phyloP scores from a whole-genome alignment of 2,888 invertebrate species.

The Cremastinae sp. region DNA sequence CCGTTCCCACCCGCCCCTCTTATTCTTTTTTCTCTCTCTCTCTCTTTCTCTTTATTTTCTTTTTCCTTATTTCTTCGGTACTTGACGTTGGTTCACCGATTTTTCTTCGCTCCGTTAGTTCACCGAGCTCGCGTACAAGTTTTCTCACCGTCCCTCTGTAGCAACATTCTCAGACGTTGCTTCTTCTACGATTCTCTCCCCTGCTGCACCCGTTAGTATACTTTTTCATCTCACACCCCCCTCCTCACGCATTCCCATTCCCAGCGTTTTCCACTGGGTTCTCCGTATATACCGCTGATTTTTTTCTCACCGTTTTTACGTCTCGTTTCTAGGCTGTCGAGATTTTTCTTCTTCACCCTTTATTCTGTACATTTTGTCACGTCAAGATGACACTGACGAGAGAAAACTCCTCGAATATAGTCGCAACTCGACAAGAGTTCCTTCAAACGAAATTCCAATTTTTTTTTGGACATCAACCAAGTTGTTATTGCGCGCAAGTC shows the following conservation, averaged over 20 bases:
- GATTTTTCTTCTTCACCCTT: slow-evolving; percentile 47
- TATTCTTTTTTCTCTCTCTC: neutral
- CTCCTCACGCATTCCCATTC: slow-evolving; percentile 15
- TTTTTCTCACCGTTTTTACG: slow-evolving; percentile 17
- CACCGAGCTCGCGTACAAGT: slow-evolving; percentile 44
- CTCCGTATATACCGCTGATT: slow-evolving; percentile 41
- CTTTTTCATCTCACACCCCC: neutral
- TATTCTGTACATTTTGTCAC: slow-evolving; percentile 34
- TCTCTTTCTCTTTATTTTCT: neutral
- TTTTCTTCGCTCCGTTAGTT: slow-evolving; percentile 49
- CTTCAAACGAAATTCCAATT: slow-evolving; percentile 10
- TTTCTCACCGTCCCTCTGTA: slow-evolving; percentile 38
- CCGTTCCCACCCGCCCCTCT: neutral
- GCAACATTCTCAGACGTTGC: slow-evolving; percentile 62
- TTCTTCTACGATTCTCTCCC: slow-evolving; percentile 38
- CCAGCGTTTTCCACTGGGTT: slow-evolving; percentile 25
- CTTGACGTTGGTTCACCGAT: slow-evolving; percentile 38
- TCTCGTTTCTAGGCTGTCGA: slow-evolving; percentile 18
- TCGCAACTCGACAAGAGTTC: slow-evolving; percentile 19
- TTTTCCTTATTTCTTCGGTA: slow-evolving; percentile 15
- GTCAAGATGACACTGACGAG: slow-evolving; percentile 44
- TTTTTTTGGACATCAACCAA: too few species aligned
- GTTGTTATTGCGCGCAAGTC: too few species aligned
- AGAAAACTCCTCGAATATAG: slow-evolving; percentile 26
- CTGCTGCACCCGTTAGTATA: slow-evolving; percentile 10